These are phyloP conservation scores for Crenichthys baileyi DNA, from an alignment of 2,797 vertebrate genomes.

Conservation along the genomic window DNA sequence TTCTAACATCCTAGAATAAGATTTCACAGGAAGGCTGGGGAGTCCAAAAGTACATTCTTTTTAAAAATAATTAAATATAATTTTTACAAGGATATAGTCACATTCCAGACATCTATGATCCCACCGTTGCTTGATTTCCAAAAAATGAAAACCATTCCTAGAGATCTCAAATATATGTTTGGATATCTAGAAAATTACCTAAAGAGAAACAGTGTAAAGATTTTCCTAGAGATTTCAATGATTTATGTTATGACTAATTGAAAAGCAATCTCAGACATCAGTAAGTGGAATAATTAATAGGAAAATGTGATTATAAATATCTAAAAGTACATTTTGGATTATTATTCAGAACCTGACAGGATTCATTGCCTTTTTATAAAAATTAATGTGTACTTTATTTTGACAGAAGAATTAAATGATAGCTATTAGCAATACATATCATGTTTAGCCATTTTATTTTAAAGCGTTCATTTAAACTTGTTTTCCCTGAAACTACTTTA, in stretches of 20 bases:
- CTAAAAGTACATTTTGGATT: neutral
- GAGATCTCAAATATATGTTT: neutral
- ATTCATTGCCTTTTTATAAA: neutral
- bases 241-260: neutral
- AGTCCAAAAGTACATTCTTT: neutral
- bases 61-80: neutral
- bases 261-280: neutral
- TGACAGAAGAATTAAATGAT: neutral
- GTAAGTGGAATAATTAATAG: neutral
- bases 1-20: neutral
- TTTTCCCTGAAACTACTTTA: too few relatives aligned
- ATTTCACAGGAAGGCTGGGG: neutral
- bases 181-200: neutral
- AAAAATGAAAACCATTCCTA: neutral
- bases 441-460: too few relatives aligned
- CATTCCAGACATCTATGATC: neutral
- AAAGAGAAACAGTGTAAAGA: neutral
- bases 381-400: neutral
- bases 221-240: neutral
- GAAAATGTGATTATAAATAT: neutral
- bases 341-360: neutral
- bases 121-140: neutral
- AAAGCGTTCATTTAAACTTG: too few relatives aligned
- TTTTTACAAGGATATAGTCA: neutral
- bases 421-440: too few relatives aligned